Percentiles rank a stretch among this genome's conserved stretches.
Conservation (phyloP, 2,113 vertebrate species). For the Dolichotis patagonum region DNA sequence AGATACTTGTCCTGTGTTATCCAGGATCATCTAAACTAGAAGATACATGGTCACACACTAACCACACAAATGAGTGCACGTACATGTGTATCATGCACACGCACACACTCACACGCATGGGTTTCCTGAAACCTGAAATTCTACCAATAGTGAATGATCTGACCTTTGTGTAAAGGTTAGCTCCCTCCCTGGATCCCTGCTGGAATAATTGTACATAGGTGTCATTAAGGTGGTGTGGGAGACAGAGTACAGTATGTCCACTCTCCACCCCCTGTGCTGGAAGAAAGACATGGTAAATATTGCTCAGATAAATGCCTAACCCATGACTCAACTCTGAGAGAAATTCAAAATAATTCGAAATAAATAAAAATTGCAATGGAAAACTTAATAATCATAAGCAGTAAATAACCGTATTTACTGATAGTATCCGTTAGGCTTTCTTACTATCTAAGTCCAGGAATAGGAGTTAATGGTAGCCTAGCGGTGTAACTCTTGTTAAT, state of each 20-base stretch:
- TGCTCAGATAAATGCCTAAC: not conserved
- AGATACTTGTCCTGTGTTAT: not conserved
- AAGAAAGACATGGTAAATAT: not conserved
- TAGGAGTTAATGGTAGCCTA: not conserved
- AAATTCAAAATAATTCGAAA: not conserved
- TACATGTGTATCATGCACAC: fast-evolving
- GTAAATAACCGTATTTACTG: constrained; percentile 10
- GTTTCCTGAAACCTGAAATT: not conserved
- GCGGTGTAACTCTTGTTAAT: not conserved
- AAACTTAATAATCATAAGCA: not conserved
- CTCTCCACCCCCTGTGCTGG: not conserved
- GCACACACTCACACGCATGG: not conserved
- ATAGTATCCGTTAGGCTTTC: not conserved
- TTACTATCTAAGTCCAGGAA: not conserved
- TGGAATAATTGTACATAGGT: not conserved
- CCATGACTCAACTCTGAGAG: not conserved
- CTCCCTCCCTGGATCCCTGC: not conserved
- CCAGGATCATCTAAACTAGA: not conserved
- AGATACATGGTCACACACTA: not conserved
- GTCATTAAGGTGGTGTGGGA: not conserved
- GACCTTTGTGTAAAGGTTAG: not conserved
- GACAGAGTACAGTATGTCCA: too few species aligned
- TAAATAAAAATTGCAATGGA: constrained; percentile 18
- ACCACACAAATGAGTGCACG: fast-evolving
- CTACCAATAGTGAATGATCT: not conserved